These are phyloP conservation scores for Bombylius major DNA, from an alignment of 2,888 invertebrate species.

Conservation along the genomic window DNA sequence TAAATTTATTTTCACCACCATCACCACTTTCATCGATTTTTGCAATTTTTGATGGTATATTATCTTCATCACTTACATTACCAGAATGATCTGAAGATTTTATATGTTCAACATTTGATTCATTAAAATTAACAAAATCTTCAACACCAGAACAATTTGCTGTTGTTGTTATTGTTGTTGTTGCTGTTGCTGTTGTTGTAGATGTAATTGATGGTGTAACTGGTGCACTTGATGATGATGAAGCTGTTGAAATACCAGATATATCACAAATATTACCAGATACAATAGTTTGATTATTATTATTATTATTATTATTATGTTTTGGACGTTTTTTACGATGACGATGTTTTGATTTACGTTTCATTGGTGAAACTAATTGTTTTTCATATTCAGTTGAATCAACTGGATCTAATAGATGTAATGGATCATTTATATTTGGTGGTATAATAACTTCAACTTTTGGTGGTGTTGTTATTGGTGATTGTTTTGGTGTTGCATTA, in stretches of 20 bases:
- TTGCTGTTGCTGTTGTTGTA: constrained; percentile 25
- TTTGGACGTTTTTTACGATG: constrained; percentile 52
- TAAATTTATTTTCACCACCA: neutral
- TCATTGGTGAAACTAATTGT: constrained; percentile 57
- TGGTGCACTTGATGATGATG: neutral
- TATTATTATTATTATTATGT: constrained; percentile 16
- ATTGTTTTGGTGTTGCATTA: constrained; percentile 60
- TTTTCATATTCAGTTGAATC: constrained; percentile 75
- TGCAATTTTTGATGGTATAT: neutral
- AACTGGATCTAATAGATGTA: constrained; percentile 69
- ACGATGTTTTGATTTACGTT: constrained; percentile 39
- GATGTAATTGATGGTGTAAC: constrained; percentile 22
- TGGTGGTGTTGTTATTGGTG: constrained; percentile 36
- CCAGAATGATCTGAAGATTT: too few species aligned
- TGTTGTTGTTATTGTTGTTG: neutral
- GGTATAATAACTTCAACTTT: constrained; percentile 87
- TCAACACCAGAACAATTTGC: too few species aligned
- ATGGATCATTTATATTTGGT: constrained; percentile 81
- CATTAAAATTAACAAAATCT: neutral
- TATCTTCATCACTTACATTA: neutral
- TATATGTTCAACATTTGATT: neutral
- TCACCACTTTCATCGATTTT: neutral
- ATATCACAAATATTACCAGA: too few species aligned
- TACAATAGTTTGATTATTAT: neutral
- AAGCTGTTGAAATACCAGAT: neutral